Evolutionary conservation across 2,888 invertebrate genomes (phyloP).

Genomic region (Pocota personata): DNA sequence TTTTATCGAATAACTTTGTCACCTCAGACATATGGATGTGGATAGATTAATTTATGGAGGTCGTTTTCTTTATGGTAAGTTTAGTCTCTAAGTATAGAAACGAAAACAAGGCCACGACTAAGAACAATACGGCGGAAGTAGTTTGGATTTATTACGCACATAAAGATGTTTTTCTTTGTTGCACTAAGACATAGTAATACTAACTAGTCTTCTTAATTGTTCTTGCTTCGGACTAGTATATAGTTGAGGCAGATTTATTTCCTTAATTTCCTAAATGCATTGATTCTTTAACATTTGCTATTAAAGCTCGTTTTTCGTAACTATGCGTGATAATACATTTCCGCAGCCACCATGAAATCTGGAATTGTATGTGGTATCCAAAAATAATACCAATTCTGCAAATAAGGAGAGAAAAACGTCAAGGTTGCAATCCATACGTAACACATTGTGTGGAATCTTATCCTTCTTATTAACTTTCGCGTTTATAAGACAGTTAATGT

Average conservation of each 20-base stretch:
- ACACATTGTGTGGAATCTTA: too few relatives aligned
- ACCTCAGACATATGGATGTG: not conserved
- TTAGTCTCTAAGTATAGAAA: not conserved
- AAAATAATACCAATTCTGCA: too few relatives aligned
- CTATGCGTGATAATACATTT: not conserved
- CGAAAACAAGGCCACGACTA: slow-evolving; percentile 3
- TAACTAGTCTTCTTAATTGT: not conserved
- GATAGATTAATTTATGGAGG: slow-evolving; percentile 17
- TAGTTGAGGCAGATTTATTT: not conserved
- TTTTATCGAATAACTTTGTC: slow-evolving; percentile 25
- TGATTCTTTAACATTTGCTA: not conserved
- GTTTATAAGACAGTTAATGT: too few relatives aligned
- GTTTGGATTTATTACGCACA: slow-evolving; percentile 4
- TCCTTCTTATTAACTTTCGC: too few relatives aligned
- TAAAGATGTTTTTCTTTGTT: not conserved
- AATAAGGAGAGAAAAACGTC: too few relatives aligned
- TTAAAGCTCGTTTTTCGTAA: not conserved
- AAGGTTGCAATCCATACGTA: too few relatives aligned
- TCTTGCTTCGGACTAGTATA: not conserved
- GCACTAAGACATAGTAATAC: not conserved
- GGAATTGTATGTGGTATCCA: not conserved
- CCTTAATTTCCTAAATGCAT: not conserved
- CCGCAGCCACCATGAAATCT: not conserved
- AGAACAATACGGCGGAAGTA: slow-evolving; percentile 50
- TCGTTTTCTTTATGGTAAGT: slow-evolving; percentile 9